Conservation (phyloP, 2,888 invertebrate genomes). For the Entomobrya multifasciata region DNA sequence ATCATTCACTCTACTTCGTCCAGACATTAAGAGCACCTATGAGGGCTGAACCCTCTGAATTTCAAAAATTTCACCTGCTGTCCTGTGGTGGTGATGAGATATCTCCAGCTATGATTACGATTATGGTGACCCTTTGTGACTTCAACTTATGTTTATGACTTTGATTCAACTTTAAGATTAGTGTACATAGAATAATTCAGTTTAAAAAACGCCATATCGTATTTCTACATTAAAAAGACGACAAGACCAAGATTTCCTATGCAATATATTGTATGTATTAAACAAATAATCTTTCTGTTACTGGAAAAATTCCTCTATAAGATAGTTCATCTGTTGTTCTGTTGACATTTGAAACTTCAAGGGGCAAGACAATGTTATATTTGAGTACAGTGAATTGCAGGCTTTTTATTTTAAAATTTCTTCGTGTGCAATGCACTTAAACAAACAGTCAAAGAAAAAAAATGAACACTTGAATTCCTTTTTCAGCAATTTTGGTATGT, state of each 20-base stretch:
- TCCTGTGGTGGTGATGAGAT: constrained; percentile 43
- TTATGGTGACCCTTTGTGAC: constrained; percentile 20
- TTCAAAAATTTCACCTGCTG: neutral
- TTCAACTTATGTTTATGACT: too few relatives aligned
- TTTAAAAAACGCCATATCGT: constrained; percentile 17
- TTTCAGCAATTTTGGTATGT: neutral
- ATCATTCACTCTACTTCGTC: neutral
- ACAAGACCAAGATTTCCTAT: too few relatives aligned
- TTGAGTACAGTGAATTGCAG: too few relatives aligned
- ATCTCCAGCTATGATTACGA: constrained; percentile 4
- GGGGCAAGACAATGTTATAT: too few relatives aligned
- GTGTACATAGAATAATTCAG: constrained; percentile 5
- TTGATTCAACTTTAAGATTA: constrained; percentile 9
- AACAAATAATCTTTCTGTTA: too few relatives aligned
- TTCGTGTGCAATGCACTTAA: neutral
- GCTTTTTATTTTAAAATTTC: neutral
- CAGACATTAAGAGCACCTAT: too few relatives aligned
- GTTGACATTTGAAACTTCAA: too few relatives aligned
- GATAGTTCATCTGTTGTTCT: too few relatives aligned
- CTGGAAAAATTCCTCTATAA: too few relatives aligned
- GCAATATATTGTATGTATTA: too few relatives aligned
- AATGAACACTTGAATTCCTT: constrained; percentile 12
- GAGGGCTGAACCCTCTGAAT: too few relatives aligned
- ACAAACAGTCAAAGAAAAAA: neutral
- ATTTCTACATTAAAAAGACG: constrained; percentile 34